Evolutionary conservation across 1,140 invertebrate species (phyloP).

Genomic region (Berghia stephanieae): DNA sequence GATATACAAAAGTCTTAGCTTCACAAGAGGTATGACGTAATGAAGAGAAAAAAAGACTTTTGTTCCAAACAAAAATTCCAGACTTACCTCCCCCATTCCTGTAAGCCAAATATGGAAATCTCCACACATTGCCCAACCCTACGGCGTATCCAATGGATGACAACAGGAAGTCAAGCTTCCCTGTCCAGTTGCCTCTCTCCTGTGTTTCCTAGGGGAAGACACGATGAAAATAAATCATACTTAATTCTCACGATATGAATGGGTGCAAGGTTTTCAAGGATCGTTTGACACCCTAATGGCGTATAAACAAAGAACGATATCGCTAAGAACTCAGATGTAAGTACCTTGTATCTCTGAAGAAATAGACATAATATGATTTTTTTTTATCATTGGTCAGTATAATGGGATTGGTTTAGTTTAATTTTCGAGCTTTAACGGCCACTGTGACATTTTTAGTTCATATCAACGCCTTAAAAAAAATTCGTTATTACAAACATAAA

Average conservation of each 20-base stretch:
- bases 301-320: background rate
- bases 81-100: slow-evolving; percentile 22
- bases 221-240: background rate
- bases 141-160: slow-evolving; percentile 18
- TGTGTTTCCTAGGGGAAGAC: background rate
- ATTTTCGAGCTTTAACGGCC: no score
- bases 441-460: no score
- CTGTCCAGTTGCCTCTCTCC: slow-evolving; percentile 10
- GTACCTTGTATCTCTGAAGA: background rate
- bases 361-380: no score
- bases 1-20: background rate
- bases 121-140: slow-evolving; percentile 25
- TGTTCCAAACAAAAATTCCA: background rate
- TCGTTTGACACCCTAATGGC: background rate
- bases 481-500: no score
- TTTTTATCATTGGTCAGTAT: no score
- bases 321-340: background rate
- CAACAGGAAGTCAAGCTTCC: slow-evolving; percentile 26
- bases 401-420: no score
- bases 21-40: background rate
- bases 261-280: background rate
- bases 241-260: background rate
- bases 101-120: slow-evolving; percentile 24
- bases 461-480: no score
- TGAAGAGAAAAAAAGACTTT: background rate